Evolutionary conservation across 2,888 invertebrate species (phyloP).

Genomic region (Hoplodrina ambigua): DNA sequence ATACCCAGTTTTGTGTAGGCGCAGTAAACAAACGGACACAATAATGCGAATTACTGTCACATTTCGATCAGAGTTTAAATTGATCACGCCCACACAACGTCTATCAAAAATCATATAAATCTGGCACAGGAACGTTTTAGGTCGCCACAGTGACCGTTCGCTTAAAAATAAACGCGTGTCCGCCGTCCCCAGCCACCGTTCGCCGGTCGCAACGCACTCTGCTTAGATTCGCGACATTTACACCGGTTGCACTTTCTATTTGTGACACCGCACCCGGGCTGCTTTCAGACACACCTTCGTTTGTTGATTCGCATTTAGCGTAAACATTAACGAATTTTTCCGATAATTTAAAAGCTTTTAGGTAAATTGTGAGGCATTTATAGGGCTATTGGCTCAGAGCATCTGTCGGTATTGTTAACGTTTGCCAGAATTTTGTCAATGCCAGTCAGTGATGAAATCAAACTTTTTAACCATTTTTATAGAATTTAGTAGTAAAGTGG

Average conservation of each 20-base stretch:
- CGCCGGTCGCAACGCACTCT: constrained; percentile 53
- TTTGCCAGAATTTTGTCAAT: neutral
- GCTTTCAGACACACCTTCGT: constrained; percentile 54
- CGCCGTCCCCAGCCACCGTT: constrained; percentile 63
- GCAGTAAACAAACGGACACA: constrained; percentile 48
- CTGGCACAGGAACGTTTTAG: constrained; percentile 77
- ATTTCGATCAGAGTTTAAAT: constrained; percentile 66
- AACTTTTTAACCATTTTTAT: neutral
- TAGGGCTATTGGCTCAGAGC: neutral
- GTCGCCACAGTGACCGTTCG: constrained; percentile 75
- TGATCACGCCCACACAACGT: constrained; percentile 66
- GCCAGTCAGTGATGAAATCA: neutral
- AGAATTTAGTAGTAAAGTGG: neutral
- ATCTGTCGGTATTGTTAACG: neutral
- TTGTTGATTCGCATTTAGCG: constrained; percentile 30
- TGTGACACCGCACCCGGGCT: constrained; percentile 75
- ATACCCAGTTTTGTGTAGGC: constrained; percentile 41
- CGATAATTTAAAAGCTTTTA: constrained; percentile 18
- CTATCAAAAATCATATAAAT: constrained; percentile 81
- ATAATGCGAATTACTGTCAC: constrained; percentile 56
- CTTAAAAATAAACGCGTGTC: constrained; percentile 80
- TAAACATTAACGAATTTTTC: constrained; percentile 16
- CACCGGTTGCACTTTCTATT: constrained; percentile 86
- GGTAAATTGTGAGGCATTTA: constrained; percentile 3
- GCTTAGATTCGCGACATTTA: constrained; percentile 82